Base-by-base conservation (phyloP, 2,113 vertebrate species). In the Phalacrocorax pelagicus region DNA sequence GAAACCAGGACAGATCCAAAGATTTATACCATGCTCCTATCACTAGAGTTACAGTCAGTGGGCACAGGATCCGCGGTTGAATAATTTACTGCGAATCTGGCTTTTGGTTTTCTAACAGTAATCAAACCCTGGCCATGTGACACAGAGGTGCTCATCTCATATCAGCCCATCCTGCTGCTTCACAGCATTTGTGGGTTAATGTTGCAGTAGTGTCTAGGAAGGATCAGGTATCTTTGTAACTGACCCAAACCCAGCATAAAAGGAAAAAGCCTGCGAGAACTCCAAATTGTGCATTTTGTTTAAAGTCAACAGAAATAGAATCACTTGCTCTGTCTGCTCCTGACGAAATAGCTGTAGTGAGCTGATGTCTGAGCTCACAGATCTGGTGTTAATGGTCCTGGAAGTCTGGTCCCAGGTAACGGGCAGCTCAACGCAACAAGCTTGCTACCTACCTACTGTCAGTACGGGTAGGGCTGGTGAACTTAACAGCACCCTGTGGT, bases 61-160 rank as follows among this genome's bases (percentile, higher is more conserved):
- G 49, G 54, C 0, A 0, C 88, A 59, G 65, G 18, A 11, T 49
- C 44, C 32, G 1, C 1, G 0, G 14, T 46, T 80, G 71, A 71
- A 20, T 49, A 70, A 75, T 38, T 65, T 61, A 42, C 30, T n/a
- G 17, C 42, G 57, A 82, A 30, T 82, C 29, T 30, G 49, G 16
- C 61, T 82, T 88, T 71, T 70, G 36, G 47, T 80, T 24, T 77
- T 75, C 58, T 57, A n/a, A 19, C 14, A 23, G 57, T 14, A 36
- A 79, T 16, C 75, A 65, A 32, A 61, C 58, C 55, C 40, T 29
- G 51, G 40, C 57, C 78, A 42, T 1, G 1, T 38, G 55, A 57
- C 40, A 51, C n/a, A 34, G 46, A 0, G 0, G 24, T 34, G 40
- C 22, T 38, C 27, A 12, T 70, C 36, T 59, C 7, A 0, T n/a